These are phyloP conservation scores for Etheostoma spectabile DNA, from an alignment of 2,113 vertebrate genomes.

Conservation along the genomic window DNA sequence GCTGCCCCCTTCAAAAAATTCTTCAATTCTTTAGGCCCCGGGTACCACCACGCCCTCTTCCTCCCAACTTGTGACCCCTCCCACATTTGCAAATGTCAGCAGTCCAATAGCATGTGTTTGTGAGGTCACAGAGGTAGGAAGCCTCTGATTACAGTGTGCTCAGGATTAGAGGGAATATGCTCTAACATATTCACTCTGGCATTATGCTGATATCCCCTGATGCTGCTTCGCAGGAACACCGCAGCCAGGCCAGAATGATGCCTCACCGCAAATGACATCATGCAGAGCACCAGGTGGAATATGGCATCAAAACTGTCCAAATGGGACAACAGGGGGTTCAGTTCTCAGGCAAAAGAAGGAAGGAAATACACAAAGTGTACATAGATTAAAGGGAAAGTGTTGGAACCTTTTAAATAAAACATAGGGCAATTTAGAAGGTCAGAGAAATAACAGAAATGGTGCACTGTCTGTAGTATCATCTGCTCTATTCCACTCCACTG, in stretches of 20 bases:
- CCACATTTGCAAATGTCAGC: slow-evolving; percentile 46
- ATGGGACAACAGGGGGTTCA: slow-evolving; percentile 40
- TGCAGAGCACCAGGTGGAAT: slow-evolving; percentile 62
- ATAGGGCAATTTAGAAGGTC: slow-evolving; percentile 68
- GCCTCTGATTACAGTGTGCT: slow-evolving; percentile 79
- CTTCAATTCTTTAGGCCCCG: not conserved
- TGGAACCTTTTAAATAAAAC: slow-evolving; percentile 70
- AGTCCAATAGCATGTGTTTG: slow-evolving; percentile 45
- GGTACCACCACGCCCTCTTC: slow-evolving; percentile 5
- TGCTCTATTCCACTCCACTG: slow-evolving; percentile 60
- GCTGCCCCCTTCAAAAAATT: not conserved
- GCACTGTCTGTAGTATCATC: slow-evolving; percentile 66
- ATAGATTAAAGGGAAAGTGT: slow-evolving; percentile 50
- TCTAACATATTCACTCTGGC: slow-evolving; percentile 79
- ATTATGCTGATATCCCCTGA: slow-evolving; percentile 78
- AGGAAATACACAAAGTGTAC: slow-evolving; percentile 48
- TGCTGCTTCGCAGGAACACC: slow-evolving; percentile 61
- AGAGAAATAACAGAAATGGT: slow-evolving; percentile 70
- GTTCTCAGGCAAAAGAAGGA: slow-evolving; percentile 30
- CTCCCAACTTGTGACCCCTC: not conserved
- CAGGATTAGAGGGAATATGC: slow-evolving; percentile 79
- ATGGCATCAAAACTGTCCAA: slow-evolving; percentile 55
- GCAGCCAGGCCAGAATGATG: slow-evolving; percentile 40
- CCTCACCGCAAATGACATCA: slow-evolving; percentile 51
- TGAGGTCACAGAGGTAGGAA: slow-evolving; percentile 62